A percentile compares a stretch with the other conserved stretches of the same genome.
phyloP scores from a whole-genome alignment of 2,888 invertebrate genomes.

The Leptopilina syphax region DNA sequence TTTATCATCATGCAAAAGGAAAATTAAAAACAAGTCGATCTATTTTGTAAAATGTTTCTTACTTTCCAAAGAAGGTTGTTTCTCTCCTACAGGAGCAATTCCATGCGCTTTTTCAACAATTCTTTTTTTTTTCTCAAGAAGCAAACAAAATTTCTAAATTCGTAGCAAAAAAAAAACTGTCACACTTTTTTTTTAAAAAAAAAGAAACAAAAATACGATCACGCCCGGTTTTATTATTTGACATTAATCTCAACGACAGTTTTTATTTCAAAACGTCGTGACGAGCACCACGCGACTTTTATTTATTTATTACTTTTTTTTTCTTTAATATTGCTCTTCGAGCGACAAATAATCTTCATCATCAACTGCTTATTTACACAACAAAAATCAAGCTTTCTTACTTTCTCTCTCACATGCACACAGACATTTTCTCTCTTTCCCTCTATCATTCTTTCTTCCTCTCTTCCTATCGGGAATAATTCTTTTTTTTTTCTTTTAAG shows the following conservation, averaged over 20 bases:
- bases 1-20: slow-evolving; percentile 19
- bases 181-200: slow-evolving; percentile 7
- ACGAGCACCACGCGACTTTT: slow-evolving; percentile 58
- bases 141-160: slow-evolving; percentile 15
- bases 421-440: slow-evolving; percentile 43
- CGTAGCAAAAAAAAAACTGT: background rate
- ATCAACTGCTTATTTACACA: slow-evolving; percentile 71
- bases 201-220: background rate
- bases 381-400: slow-evolving; percentile 65
- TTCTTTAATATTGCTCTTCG: slow-evolving; percentile 48
- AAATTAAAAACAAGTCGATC: background rate
- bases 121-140: slow-evolving; percentile 27
- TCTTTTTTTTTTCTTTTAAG: slow-evolving; percentile 50
- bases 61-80: background rate
- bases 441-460: slow-evolving; percentile 51
- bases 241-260: slow-evolving; percentile 43
- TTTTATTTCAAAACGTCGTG: slow-evolving; percentile 47
- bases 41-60: slow-evolving; percentile 39
- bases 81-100: slow-evolving; percentile 34
- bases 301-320: background rate
- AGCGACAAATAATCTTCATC: slow-evolving; percentile 46
- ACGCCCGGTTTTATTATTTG: slow-evolving; percentile 1
- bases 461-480: slow-evolving; percentile 44
- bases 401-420: slow-evolving; percentile 44
- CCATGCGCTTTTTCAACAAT: slow-evolving; percentile 28